Conservation (phyloP, 2,888 invertebrate genomes). For the Parnassius glacialis region DNA sequence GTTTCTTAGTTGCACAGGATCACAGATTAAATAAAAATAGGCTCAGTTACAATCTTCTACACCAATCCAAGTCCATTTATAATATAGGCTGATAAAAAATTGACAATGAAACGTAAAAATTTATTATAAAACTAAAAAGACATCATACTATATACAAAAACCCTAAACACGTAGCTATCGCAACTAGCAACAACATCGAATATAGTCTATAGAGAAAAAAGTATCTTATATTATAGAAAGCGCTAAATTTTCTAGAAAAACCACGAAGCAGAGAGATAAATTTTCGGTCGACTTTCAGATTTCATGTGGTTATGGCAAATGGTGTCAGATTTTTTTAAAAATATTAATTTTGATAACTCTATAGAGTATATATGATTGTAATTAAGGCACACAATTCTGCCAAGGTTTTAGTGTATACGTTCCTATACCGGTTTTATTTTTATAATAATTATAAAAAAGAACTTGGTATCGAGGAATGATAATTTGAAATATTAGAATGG, state of each 20-base stretch:
- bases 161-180: constrained; percentile 7
- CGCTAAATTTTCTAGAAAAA: neutral
- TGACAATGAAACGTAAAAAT: constrained; percentile 15
- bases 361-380: no score
- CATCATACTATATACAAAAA: constrained; percentile 19
- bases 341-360: no score
- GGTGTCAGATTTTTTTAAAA: no score
- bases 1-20: no score
- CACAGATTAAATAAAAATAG: no score
- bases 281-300: constrained; percentile 1
- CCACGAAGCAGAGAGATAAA: constrained; percentile 8
- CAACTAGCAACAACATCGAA: constrained; percentile 26
- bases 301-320: constrained; percentile 1
- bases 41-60: no score
- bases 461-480: no score
- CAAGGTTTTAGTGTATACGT: no score
- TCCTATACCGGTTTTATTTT: no score
- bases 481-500: no score
- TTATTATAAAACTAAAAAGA: neutral
- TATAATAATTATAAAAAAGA: no score
- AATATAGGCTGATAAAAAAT: constrained; percentile 5
- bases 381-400: no score
- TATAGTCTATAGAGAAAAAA: constrained; percentile 21
- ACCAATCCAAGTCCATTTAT: neutral
- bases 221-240: constrained; percentile 10